phyloP scores from a whole-genome alignment of 2,888 invertebrate species.

The Pollenia amentaria region DNA sequence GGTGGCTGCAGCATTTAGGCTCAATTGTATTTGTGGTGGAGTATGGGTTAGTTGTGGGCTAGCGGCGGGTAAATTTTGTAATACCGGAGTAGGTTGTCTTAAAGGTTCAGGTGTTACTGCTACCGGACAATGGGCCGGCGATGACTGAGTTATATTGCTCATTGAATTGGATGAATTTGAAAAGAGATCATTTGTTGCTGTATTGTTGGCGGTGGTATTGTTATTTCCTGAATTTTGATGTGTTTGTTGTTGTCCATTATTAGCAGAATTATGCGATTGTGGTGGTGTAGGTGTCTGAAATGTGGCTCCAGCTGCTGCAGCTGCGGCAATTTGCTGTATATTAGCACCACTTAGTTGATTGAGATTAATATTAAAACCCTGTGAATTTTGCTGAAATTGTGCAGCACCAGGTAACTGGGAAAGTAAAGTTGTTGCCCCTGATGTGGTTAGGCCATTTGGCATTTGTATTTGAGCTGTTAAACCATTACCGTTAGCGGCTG shows the following conservation, averaged over 20 bases:
- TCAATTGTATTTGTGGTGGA: conserved; percentile 76
- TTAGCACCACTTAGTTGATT: conserved; percentile 83
- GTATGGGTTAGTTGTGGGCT: conserved; percentile 74
- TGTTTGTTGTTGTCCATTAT: conserved; percentile 58
- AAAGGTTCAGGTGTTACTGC: conserved; percentile 82
- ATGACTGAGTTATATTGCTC: conserved; percentile 77
- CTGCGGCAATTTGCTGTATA: conserved; percentile 82
- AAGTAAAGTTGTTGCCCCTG: conserved; percentile 77
- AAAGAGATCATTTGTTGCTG: conserved; percentile 71
- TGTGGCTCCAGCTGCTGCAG: conserved; percentile 79
- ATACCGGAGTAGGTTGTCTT: conserved; percentile 81
- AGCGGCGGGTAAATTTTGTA: conserved; percentile 74
- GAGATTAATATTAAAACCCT: conserved; percentile 82
- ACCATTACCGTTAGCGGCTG: conserved; percentile 81
- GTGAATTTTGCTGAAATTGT: conserved; percentile 83
- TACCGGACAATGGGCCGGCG: conserved; percentile 80
- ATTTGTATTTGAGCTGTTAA: conserved; percentile 84
- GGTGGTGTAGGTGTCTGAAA: conserved; percentile 81
- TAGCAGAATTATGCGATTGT: conserved; percentile 72
- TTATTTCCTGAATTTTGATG: conserved; percentile 58
- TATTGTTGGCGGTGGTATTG: conserved; percentile 62
- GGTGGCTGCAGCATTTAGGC: conserved; percentile 77
- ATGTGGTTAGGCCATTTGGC: conserved; percentile 84
- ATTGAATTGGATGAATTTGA: conserved; percentile 58
- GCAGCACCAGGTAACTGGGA: conserved; percentile 82